Base-by-base conservation (phyloP, 2,888 invertebrate species). In the Hydrotaea diabolus region DNA sequence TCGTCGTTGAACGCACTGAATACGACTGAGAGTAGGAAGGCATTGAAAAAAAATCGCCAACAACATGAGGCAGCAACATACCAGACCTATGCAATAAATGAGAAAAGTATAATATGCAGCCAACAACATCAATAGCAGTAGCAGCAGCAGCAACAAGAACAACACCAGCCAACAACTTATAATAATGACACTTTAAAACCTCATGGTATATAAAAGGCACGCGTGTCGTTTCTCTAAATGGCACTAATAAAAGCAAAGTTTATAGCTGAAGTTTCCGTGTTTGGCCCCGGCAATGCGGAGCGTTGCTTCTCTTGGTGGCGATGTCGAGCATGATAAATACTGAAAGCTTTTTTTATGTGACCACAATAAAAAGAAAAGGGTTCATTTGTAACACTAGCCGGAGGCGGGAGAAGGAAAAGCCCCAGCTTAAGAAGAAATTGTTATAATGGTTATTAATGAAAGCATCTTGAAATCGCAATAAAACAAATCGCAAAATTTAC, bases 151-250 rank as follows among this genome's bases (percentile, higher is more conserved):
- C n/a, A 69, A 17, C 31, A 62, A 19, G 49, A 23, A 55, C 59
- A 75, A 69, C 77, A 69, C 3, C n/a, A n/a, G n/a, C 36, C 69
- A 66, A 46, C 76, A 83, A 49, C 76, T 77, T 73, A 66, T 57
- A 75, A 77, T 78, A 78, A 81, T 78, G 75, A 78, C 75, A 81
- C 80, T 80, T 77, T 55, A 64, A 62, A 81, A 72, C 72, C 78
- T 72, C 78, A 53, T 62, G 57, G 66, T 26, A 36, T 64, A 81
- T 64, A 76, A 69, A 69, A 46, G 43, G 23, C 46, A 69, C 15
- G 43, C 69, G 69, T 46, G 69, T 69, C 46, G 69, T 43, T 69
- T 39, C 69, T 46, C 31, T 36, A 69, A 69, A 66, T 66, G 66
- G 8, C 19, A 43, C 66, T 66, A 69, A 69, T 69, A 69, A 69